Conservation (phyloP, 2,113 vertebrate species). For the Morone saxatilis region DNA sequence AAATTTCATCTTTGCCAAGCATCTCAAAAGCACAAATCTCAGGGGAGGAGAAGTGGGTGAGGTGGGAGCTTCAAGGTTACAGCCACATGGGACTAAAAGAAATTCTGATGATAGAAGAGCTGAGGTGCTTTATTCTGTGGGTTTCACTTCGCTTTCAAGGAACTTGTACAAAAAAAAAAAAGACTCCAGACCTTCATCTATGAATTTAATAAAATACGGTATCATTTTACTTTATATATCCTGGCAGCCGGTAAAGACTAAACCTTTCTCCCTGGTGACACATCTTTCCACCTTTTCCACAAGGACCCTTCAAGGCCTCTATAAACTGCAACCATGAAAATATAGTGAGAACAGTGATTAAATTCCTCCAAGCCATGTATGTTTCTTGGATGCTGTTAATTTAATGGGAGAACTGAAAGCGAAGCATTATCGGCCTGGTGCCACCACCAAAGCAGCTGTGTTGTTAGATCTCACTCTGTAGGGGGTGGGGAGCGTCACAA, state of each 20-base stretch:
- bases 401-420: constrained; percentile 48
- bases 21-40: constrained; percentile 71
- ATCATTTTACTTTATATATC: constrained; percentile 46
- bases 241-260: constrained; percentile 22
- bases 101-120: constrained; percentile 46
- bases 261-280: constrained; percentile 56
- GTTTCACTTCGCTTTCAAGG: constrained; percentile 44
- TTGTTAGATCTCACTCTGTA: constrained; percentile 53
- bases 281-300: constrained; percentile 35
- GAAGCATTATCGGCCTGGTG: constrained; percentile 16
- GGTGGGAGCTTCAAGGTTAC: constrained; percentile 65
- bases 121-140: constrained; percentile 32
- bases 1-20: constrained; percentile 51
- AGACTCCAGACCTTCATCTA: constrained; percentile 40
- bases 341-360: constrained; percentile 23
- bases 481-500: constrained; percentile 33
- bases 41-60: constrained; percentile 55
- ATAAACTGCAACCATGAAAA: constrained; percentile 40
- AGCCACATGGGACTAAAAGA: constrained; percentile 40
- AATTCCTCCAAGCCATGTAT: constrained; percentile 25
- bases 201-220: constrained; percentile 45
- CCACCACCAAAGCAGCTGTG: constrained; percentile 51
- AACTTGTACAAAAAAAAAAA: constrained; percentile 29
- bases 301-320: not conserved
- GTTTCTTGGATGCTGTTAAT: constrained; percentile 45